Evolutionary conservation across 2,888 invertebrate genomes (phyloP).

Genomic region (Xanthia icteritia): DNA sequence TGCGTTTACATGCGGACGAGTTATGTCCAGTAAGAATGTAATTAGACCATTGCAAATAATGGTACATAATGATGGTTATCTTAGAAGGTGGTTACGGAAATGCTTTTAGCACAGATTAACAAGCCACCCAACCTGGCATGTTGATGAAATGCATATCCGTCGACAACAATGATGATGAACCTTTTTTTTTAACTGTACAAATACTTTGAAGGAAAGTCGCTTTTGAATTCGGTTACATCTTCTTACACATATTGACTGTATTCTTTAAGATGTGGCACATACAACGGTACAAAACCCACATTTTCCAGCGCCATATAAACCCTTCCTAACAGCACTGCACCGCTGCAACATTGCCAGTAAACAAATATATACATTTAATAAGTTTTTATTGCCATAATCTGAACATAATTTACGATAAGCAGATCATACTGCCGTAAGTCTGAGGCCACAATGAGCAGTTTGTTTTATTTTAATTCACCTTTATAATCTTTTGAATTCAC

Average conservation of each 20-base stretch:
- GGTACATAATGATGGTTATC: background rate
- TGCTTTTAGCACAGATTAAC: background rate
- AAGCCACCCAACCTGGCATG: background rate
- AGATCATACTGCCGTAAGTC: conserved; percentile 82
- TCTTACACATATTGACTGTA: background rate
- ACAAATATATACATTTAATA: conserved; percentile 90
- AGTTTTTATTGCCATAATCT: conserved; percentile 88
- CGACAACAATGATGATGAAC: too few species aligned
- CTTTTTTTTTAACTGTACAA: too few species aligned
- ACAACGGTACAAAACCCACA: background rate
- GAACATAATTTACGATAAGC: conserved; percentile 88
- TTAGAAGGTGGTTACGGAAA: too few species aligned
- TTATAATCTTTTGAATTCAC: conserved; percentile 68
- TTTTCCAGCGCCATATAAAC: conserved; percentile 52
- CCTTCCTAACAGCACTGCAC: conserved; percentile 17
- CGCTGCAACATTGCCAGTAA: conserved; percentile 77
- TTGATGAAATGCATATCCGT: too few species aligned
- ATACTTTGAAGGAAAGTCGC: background rate
- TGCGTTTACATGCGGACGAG: conserved; percentile 69
- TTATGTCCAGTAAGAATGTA: background rate
- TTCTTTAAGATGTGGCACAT: background rate
- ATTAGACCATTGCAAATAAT: background rate
- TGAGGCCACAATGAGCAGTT: conserved; percentile 71
- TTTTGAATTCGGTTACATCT: background rate
- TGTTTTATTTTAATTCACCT: conserved; percentile 73